A percentile compares a stretch with the other conserved stretches of the same genome.
These are phyloP conservation scores for Idaea straminata DNA, from an alignment of 2,888 invertebrate genomes.

Conservation along the genomic window DNA sequence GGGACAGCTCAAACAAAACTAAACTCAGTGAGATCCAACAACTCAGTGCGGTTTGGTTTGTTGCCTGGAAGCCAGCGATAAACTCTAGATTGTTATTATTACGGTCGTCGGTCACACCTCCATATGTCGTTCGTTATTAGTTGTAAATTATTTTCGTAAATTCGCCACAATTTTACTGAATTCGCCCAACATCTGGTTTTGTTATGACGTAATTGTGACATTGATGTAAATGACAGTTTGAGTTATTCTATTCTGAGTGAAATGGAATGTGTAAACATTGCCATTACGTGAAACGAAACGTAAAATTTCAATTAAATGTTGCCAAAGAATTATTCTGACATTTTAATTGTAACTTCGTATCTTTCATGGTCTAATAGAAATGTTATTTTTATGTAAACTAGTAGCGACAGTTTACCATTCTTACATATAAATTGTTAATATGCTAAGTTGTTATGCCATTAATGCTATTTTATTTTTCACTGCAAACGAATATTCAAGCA, in stretches of 20 bases:
- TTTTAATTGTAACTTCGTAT: not conserved
- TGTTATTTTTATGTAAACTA: too few relatives aligned
- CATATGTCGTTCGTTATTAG: not conserved
- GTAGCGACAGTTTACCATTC: too few relatives aligned
- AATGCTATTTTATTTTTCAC: too few relatives aligned
- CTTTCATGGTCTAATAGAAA: too few relatives aligned
- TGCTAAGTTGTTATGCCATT: too few relatives aligned
- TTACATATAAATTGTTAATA: too few relatives aligned
- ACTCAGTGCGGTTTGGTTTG: not conserved
- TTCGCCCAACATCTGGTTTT: constrained; percentile 10
- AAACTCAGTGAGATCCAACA: constrained; percentile 1
- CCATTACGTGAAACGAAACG: not conserved
- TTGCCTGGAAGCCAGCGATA: constrained; percentile 4
- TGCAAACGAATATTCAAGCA: too few relatives aligned
- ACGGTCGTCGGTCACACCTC: not conserved
- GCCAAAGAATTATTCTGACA: not conserved
- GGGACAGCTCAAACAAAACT: constrained; percentile 7
- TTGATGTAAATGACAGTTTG: not conserved
- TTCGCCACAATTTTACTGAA: not conserved
- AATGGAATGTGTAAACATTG: not conserved
- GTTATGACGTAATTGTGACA: constrained; percentile 10
- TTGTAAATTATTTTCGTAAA: not conserved
- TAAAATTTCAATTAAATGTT: not conserved
- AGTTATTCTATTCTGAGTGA: not conserved
- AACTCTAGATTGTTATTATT: not conserved